phyloP scores from a whole-genome alignment of 2,888 invertebrate genomes.

The Eulithis testata region DNA sequence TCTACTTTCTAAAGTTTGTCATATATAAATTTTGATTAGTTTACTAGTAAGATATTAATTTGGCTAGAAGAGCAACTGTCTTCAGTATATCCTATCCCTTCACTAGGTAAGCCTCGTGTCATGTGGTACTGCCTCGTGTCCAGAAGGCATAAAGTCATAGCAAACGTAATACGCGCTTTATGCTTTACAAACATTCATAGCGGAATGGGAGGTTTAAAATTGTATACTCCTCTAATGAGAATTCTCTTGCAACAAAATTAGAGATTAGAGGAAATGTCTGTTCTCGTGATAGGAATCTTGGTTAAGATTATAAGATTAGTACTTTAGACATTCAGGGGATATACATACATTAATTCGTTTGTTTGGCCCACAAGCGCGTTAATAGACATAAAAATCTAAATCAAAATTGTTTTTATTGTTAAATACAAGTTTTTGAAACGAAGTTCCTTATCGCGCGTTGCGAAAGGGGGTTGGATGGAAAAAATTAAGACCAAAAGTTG shows the following conservation, averaged over 20 bases:
- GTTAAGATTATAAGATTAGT: not conserved
- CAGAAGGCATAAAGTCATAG: conserved; percentile 2
- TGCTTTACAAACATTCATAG: conserved; percentile 37
- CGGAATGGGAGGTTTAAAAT: conserved; percentile 28
- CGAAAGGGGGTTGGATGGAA: too few species aligned
- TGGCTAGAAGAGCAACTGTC: too few species aligned
- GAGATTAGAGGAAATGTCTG: not conserved
- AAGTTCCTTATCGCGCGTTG: too few species aligned
- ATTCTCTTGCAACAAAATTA: not conserved
- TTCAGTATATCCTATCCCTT: too few species aligned
- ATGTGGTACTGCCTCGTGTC: not conserved
- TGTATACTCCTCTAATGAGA: not conserved
- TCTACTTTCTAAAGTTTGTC: too few species aligned
- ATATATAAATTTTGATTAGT: too few species aligned
- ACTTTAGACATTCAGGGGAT: not conserved
- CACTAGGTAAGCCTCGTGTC: too few species aligned
- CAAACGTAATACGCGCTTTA: conserved; percentile 30
- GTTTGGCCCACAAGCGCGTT: not conserved
- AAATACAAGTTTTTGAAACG: too few species aligned
- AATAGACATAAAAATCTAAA: too few species aligned
- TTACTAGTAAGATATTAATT: too few species aligned
- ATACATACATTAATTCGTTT: not conserved
- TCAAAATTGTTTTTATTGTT: too few species aligned
- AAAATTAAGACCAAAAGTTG: too few species aligned
- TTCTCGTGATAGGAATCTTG: conserved; percentile 1